Conservation (phyloP, 2,113 vertebrate genomes). For the Pagrus major region DNA sequence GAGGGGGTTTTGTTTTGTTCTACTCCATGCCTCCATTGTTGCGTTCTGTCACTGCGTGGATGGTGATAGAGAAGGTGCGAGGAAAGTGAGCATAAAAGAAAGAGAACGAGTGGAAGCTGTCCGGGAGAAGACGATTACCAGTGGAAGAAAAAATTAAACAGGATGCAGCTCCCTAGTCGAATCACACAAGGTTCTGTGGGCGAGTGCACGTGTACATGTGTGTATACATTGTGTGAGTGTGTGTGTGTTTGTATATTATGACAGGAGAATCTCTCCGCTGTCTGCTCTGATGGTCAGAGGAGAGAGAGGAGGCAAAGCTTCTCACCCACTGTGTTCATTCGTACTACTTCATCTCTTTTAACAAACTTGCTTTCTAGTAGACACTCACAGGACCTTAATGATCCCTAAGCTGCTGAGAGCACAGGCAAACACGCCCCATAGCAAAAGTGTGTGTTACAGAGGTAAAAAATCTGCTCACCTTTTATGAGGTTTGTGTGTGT, state of each 20-base stretch:
- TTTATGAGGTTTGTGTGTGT: conserved; percentile 69
- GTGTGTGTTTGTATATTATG: conserved; percentile 67
- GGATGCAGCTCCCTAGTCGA: conserved; percentile 49
- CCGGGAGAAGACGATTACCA: conserved; percentile 28
- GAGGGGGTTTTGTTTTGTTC: conserved; percentile 71
- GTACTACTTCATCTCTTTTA: conserved; percentile 69
- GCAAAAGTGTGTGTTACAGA: conserved; percentile 68
- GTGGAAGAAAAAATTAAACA: conserved; percentile 19
- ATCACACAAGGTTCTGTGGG: conserved; percentile 58
- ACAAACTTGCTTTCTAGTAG: conserved; percentile 74
- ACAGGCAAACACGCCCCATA: conserved; percentile 63
- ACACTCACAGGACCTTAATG: conserved; percentile 81
- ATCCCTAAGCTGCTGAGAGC: conserved; percentile 77
- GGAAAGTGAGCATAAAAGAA: conserved; percentile 29
- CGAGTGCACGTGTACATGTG: conserved; percentile 54
- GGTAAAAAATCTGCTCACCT: conserved; percentile 63
- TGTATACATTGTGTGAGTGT: conserved; percentile 49
- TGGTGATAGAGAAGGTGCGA: conserved; percentile 77
- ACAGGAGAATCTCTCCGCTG: conserved; percentile 70
- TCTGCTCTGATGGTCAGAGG: conserved; percentile 56
- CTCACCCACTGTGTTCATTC: conserved; percentile 73
- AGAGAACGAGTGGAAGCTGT: conserved; percentile 42
- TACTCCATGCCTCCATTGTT: conserved; percentile 85
- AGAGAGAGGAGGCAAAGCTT: conserved; percentile 64
- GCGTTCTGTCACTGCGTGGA: conserved; percentile 85